Conservation (phyloP, 2,888 invertebrate genomes). For the Phortica okadai region DNA sequence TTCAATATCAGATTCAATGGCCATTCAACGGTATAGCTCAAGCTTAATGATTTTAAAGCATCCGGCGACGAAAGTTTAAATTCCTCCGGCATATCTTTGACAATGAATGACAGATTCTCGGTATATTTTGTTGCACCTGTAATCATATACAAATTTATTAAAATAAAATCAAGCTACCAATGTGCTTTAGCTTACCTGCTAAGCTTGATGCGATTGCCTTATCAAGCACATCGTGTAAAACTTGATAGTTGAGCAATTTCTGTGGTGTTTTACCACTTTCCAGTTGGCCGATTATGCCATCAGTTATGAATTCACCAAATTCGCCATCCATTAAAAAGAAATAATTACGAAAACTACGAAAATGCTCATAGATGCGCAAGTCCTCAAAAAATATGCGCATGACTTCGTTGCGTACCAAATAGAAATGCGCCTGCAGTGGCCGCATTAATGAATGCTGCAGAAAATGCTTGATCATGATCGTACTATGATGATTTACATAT, state of each 20-base stretch:
- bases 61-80: slow-evolving; percentile 83
- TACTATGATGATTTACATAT: slow-evolving; percentile 21
- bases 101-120: slow-evolving; percentile 79
- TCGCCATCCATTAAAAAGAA: slow-evolving; percentile 89
- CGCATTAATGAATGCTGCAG: slow-evolving; percentile 83
- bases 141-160: slow-evolving; percentile 39
- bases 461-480: slow-evolving; percentile 74
- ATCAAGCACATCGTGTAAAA: slow-evolving; percentile 83
- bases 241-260: slow-evolving; percentile 83
- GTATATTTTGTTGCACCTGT: slow-evolving; percentile 71
- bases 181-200: slow-evolving; percentile 77
- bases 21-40: slow-evolving; percentile 86
- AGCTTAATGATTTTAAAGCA: slow-evolving; percentile 77
- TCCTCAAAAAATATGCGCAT: slow-evolving; percentile 83
- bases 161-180: neutral
- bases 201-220: slow-evolving; percentile 84
- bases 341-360: slow-evolving; percentile 85
- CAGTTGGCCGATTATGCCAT: slow-evolving; percentile 82
- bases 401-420: slow-evolving; percentile 84
- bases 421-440: slow-evolving; percentile 83
- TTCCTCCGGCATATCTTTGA: slow-evolving; percentile 78
- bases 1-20: slow-evolving; percentile 87
- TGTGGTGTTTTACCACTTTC: slow-evolving; percentile 81
- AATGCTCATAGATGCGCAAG: slow-evolving; percentile 81
- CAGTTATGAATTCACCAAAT: slow-evolving; percentile 84